These are phyloP conservation scores for Serripes groenlandicus DNA, from an alignment of 2,888 invertebrate species.

Conservation along the genomic window DNA sequence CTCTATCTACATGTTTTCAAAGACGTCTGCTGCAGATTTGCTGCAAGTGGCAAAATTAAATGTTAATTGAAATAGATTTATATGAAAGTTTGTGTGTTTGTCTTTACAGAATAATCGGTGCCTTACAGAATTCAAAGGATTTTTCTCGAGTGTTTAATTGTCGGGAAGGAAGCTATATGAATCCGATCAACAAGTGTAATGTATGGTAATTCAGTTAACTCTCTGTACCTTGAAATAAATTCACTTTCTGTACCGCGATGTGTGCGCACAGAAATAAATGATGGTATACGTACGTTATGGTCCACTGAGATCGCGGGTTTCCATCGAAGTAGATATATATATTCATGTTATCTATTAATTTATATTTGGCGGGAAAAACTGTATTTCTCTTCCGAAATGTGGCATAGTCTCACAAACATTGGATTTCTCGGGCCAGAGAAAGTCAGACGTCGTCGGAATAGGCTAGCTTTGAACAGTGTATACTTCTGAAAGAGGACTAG, in stretches of 20 bases:
- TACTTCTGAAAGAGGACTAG: too few relatives aligned
- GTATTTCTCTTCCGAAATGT: neutral
- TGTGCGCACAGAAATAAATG: neutral
- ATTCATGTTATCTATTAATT: neutral
- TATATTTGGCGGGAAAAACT: neutral
- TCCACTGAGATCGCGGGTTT: neutral
- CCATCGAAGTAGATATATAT: neutral
- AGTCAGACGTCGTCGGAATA: too few relatives aligned
- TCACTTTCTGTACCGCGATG: neutral
- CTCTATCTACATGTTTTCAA: too few relatives aligned
- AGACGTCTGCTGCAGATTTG: too few relatives aligned
- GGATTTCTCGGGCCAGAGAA: too few relatives aligned
- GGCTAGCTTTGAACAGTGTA: too few relatives aligned
- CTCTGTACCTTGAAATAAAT: too few relatives aligned
- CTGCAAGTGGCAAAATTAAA: too few relatives aligned
- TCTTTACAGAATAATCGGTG: constrained; percentile 80
- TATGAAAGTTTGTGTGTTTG: neutral
- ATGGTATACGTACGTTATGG: neutral
- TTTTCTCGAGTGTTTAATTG: constrained; percentile 80
- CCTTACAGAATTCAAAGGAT: constrained; percentile 78
- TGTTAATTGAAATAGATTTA: neutral
- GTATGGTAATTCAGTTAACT: constrained; percentile 52
- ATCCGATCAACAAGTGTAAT: constrained; percentile 68
- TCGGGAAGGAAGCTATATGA: constrained; percentile 77
- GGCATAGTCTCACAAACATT: too few relatives aligned